Percentiles rank a stretch among this genome's conserved stretches.
These are phyloP conservation scores for Beris chalybata DNA, from an alignment of 2,888 invertebrate genomes.

Conservation along the genomic window DNA sequence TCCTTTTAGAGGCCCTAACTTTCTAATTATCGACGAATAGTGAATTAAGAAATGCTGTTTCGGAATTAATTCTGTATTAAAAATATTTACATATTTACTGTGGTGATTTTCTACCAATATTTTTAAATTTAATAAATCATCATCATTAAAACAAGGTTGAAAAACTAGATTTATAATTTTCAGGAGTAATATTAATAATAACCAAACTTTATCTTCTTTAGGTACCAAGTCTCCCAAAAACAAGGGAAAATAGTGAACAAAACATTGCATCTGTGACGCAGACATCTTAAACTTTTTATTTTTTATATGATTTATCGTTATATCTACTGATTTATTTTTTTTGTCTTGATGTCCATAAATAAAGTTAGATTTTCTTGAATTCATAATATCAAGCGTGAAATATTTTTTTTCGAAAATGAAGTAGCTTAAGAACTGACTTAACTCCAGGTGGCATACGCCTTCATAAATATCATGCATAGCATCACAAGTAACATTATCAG, in stretches of 20 bases:
- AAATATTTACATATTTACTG: conserved; percentile 32
- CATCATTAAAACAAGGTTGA: conserved; percentile 27
- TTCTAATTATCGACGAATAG: conserved; percentile 39
- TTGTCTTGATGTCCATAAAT: too few relatives aligned
- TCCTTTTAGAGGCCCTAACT: conserved; percentile 39
- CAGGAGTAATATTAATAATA: conserved; percentile 19
- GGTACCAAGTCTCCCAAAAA: conserved; percentile 35
- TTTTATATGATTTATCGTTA: conserved; percentile 22
- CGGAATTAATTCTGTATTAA: conserved; percentile 37
- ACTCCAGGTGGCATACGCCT: conserved; percentile 36
- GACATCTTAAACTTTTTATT: conserved; percentile 37
- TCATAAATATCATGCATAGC: conserved; percentile 41
- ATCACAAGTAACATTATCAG: conserved; percentile 39
- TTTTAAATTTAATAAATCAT: conserved; percentile 23
- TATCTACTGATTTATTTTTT: too few relatives aligned
- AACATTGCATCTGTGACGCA: conserved; percentile 35
- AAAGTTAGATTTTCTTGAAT: too few relatives aligned
- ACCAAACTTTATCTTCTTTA: conserved; percentile 28
- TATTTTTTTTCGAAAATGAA: conserved; percentile 34
- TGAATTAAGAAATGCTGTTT: conserved; percentile 41
- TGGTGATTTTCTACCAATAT: conserved; percentile 35
- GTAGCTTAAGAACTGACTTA: conserved; percentile 34
- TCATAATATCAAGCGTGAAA: conserved; percentile 16
- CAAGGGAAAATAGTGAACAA: conserved; percentile 34
- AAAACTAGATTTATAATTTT: conserved; percentile 14